Evolutionary conservation across 2,888 invertebrate genomes (phyloP).

Genomic region (Cyaniris semiargus): DNA sequence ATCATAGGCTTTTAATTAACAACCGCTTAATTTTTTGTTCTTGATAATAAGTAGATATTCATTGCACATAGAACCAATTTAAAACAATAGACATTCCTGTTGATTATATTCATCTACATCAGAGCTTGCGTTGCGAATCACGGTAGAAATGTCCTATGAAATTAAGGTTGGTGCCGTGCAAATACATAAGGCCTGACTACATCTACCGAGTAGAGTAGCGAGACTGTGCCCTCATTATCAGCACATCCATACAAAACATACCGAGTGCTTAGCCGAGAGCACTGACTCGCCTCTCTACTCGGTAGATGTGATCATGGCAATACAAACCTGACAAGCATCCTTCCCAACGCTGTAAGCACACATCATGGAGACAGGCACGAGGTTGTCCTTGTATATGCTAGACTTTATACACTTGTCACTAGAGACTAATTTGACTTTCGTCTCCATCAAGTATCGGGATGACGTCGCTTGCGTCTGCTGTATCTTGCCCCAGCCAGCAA

Average conservation of each 20-base stretch:
- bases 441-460: slow-evolving; percentile 72
- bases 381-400: slow-evolving; percentile 64
- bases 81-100: background rate
- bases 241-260: too few relatives aligned
- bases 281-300: too few relatives aligned
- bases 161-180: background rate
- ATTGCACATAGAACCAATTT: background rate
- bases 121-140: background rate
- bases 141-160: background rate
- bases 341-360: slow-evolving; percentile 82
- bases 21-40: too few relatives aligned
- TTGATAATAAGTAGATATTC: too few relatives aligned
- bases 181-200: too few relatives aligned
- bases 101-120: background rate
- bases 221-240: too few relatives aligned
- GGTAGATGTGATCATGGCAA: too few relatives aligned
- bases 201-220: too few relatives aligned
- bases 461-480: slow-evolving; percentile 65
- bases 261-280: too few relatives aligned
- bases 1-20: too few relatives aligned
- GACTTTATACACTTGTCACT: slow-evolving; percentile 58
- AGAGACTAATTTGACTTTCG: slow-evolving; percentile 69
- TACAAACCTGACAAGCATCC: slow-evolving; percentile 82
- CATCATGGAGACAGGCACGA: slow-evolving; percentile 72
- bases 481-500: slow-evolving; percentile 76